phyloP scores from a whole-genome alignment of 37 sponge, comb jelly and placozoan genomes.

The Chondrilla cf. caribensis region DNA sequence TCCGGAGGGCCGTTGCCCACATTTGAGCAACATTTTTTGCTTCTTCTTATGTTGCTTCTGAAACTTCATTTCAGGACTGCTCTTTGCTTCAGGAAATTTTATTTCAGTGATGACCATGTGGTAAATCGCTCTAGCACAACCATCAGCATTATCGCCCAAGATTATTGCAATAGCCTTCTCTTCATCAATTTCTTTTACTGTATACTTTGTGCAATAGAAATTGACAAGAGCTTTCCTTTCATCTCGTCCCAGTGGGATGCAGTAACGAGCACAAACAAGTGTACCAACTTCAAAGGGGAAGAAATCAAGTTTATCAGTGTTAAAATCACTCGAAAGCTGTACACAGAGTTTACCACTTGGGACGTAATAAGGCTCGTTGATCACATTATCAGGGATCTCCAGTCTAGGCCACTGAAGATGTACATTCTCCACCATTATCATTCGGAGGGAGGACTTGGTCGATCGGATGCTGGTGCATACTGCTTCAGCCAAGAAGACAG shows the following conservation, averaged over 20 bases:
- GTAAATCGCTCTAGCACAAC: slow-evolving; percentile 40
- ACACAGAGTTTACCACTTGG: neutral
- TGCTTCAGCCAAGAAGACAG: slow-evolving; percentile 39
- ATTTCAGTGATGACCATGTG: slow-evolving; percentile 52
- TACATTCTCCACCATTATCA: slow-evolving; percentile 5
- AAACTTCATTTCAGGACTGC: no score
- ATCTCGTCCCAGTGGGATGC: neutral
- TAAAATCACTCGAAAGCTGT: neutral
- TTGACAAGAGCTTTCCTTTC: neutral
- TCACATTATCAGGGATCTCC: slow-evolving; percentile 15
- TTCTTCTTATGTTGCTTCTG: no score
- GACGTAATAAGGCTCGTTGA: slow-evolving; percentile 22
- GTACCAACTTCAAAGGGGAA: slow-evolving; percentile 18
- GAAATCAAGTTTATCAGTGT: neutral
- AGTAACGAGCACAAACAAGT: slow-evolving; percentile 49
- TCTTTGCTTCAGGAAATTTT: neutral
- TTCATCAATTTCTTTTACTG: neutral
- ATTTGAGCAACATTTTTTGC: no score
- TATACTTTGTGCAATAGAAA: neutral
- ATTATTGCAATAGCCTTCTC: neutral
- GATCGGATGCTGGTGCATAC: slow-evolving; percentile 1
- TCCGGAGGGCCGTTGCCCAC: no score
- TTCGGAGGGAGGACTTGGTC: neutral
- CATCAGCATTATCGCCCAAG: neutral
- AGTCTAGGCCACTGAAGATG: slow-evolving; percentile 38